Base-by-base conservation (phyloP, 1,140 invertebrate genomes). In the Drosophila ananassae region DNA sequence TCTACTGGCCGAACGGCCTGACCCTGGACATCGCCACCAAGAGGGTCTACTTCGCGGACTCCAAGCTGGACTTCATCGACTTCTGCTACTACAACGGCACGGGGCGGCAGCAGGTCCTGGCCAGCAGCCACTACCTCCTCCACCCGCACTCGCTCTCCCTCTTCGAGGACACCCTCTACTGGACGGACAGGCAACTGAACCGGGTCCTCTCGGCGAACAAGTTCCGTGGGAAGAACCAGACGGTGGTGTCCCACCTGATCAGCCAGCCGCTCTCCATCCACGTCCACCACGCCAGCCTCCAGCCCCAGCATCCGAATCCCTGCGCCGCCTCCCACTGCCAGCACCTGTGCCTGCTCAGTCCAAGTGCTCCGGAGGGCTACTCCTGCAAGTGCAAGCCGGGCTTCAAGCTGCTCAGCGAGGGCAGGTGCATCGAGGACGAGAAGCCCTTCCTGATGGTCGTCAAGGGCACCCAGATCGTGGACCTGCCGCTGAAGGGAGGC, bases 1-100 rank as follows among this genome's bases (percentile, higher is more conserved):
- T 99, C 22, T 99, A 98, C 92, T 99, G 98, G 98, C 98, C 98
- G 0, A 99, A 99, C 90, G 98, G 98, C 3, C 92, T 99, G 0
- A 98, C 98, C 0, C 92, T 99, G 12, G 99, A 99, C 90, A 97
- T 98, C 6, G 96, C 98, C 0, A 99, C 96, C 1, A 96, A 97
- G 90, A 93, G 98, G 37, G 95, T 99, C 0, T 99, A 99, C 91
- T 99, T 99, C 92, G 98, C 98, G 6, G 99, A 99, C 92, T 98
- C 97, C 0, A 98, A 99, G 90, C 92, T 99, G 10, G 98, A 99
- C 90, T 99, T 98, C 75, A 99, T 99, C 50, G 98, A 99, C 91
- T 99, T 98, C 89, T 99, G 98, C 87, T 96, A 98, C 79, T 99
- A 99, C 92, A 97, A 99, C 87, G 99, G 99, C 13, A 95, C 94